Base-by-base conservation (phyloP, 2,888 invertebrate genomes). In the Drosophila maculinotata region DNA sequence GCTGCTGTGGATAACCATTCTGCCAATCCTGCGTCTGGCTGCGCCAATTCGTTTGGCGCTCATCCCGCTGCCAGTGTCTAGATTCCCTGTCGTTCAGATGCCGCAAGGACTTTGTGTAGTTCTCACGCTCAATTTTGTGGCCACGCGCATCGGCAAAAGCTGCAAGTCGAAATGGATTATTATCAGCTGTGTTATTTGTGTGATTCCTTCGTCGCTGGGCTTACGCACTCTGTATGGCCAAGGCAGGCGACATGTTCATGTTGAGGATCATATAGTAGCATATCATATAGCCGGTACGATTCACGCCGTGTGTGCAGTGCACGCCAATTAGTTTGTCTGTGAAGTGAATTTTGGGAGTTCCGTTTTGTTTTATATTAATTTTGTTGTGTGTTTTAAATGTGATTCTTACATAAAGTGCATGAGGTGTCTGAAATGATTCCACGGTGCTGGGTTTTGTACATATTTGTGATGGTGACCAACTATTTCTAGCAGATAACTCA, bases 281-380 rank as follows among this genome's bases (percentile, higher is more conserved):
- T 75, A 96, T 94, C 89, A 96, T 93, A 89, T 94, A 96, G 3
- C 96, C 96, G 7, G 96, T 95, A 70, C 96, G 93, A 90, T 96
- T 96, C 67, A 96, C 92, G 3, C 96, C 96, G 87, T 96, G 96
- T 1, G 96, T 96, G 90, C 96, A 96, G 90, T 96, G 96, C 58
- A 96, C 94, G 47, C 96, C 96, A 74, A 96, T 93, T 67, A 96
- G 88, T 72, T 93, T 93, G 87, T 93, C 96, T 95, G 93, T 15
- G 93, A 93, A 83, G 6, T 36, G 14, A n/a, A 65, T 2, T 14
- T 39, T 12, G 28, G n/a, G 6, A 30, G 14, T 15, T 28, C 25
- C 15, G 12, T 30, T 23, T 31, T 12, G 12, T 25, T 10, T 8
- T 38, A 12, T 28, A 38, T 1, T 39, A 38, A 17, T 26, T 28